These are phyloP conservation scores for Eulemur rubriventer DNA, from an alignment of 2,797 vertebrate species.

Conservation along the genomic window DNA sequence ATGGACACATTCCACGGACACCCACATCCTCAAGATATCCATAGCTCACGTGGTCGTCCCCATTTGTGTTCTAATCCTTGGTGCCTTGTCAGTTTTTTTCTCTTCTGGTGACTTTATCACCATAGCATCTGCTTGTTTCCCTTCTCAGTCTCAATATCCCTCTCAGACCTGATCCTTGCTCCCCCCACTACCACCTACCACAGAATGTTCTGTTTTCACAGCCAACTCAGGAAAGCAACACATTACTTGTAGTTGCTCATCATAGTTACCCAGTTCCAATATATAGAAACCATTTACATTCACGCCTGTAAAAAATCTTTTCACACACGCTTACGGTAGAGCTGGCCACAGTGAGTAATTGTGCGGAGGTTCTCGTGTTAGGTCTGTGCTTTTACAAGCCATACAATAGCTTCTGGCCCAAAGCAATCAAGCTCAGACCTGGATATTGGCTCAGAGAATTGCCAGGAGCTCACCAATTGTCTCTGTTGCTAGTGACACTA, in stretches of 20 bases:
- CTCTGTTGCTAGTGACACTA: neutral
- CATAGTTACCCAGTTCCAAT: neutral
- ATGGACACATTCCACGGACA: neutral
- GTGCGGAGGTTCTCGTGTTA: neutral
- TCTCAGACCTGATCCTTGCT: neutral
- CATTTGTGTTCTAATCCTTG: neutral
- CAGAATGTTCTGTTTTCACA: neutral
- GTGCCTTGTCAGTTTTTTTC: neutral
- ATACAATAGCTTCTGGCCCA: neutral
- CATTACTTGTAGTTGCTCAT: neutral
- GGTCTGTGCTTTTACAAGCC: neutral
- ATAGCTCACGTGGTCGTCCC: neutral
- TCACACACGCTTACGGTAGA: neutral
- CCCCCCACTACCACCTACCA: neutral
- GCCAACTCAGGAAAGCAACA: neutral
- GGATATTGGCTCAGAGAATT: neutral
- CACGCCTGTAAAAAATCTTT: neutral
- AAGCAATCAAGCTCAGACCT: slow-evolving; percentile 5
- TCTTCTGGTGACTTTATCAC: neutral
- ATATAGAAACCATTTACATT: neutral
- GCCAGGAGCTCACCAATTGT: neutral
- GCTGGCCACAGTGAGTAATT: neutral
- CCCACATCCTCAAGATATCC: neutral
- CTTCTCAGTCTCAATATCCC: neutral
- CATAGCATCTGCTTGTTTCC: neutral